Evolutionary conservation across 2,797 vertebrate species (phyloP).

Genomic region (Melanogrammus aeglefinus): DNA sequence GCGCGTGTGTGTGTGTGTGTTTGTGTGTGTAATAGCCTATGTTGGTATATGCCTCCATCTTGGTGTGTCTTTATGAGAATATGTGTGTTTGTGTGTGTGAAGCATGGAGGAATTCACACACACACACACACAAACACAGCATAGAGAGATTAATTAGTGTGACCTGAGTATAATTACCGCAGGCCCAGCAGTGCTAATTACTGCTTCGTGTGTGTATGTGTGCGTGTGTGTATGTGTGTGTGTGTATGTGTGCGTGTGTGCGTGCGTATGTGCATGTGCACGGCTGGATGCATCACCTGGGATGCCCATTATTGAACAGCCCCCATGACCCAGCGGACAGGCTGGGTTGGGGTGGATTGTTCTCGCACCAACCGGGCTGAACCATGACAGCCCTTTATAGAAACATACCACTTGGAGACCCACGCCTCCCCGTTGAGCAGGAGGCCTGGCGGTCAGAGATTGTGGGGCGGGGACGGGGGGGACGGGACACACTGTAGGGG

Average conservation of each 20-base stretch:
- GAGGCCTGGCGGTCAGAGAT: too few relatives aligned
- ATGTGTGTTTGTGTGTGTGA: slow-evolving; percentile 34
- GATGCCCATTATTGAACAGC: slow-evolving; percentile 39
- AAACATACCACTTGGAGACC: background rate
- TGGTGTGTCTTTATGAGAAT: background rate
- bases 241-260: slow-evolving; percentile 10
- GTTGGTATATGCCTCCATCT: background rate
- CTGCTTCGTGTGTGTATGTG: slow-evolving; percentile 18
- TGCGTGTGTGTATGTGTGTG: background rate
- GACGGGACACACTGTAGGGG: too few relatives aligned
- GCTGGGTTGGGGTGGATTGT: background rate
- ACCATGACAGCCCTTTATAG: background rate
- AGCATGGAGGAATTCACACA: slow-evolving; percentile 26
- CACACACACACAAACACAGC: slow-evolving; percentile 26
- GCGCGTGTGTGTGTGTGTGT: background rate
- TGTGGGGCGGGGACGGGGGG: too few relatives aligned
- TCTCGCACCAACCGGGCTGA: background rate
- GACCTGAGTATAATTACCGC: slow-evolving; percentile 63
- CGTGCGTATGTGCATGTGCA: background rate
- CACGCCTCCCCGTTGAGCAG: too few relatives aligned
- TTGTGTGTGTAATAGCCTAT: background rate
- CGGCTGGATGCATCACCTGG: slow-evolving; percentile 28
- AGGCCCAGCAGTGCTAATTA: slow-evolving; percentile 51
- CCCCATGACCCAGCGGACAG: background rate
- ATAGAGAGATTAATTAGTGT: slow-evolving; percentile 59